Evolutionary conservation across 2,113 vertebrate genomes (phyloP).

Genomic region (Microcebus lehilahytsara): DNA sequence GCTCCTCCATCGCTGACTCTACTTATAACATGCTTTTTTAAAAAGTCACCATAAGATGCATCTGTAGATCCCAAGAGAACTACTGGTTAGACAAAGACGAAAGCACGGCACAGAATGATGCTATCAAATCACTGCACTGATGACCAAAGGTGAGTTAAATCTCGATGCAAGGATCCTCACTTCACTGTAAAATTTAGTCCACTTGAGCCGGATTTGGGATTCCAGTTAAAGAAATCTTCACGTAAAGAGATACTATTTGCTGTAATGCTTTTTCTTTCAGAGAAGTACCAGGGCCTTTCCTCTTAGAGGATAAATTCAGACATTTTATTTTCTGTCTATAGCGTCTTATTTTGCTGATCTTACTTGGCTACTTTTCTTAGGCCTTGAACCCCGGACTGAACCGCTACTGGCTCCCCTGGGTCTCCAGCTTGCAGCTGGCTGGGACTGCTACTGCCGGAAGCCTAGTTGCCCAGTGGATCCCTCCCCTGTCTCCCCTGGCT

Average conservation of each 20-base stretch:
- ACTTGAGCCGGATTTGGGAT: neutral
- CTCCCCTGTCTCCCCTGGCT: neutral
- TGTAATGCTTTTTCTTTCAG: neutral
- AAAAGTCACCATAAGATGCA: neutral
- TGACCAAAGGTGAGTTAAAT: neutral
- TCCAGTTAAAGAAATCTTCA: neutral
- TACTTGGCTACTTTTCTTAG: neutral
- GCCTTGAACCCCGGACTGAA: neutral
- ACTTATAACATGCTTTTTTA: neutral
- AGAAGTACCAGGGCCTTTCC: neutral
- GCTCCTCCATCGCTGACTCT: neutral
- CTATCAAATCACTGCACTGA: neutral
- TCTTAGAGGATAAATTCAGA: neutral
- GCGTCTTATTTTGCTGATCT: neutral
- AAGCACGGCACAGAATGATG: neutral
- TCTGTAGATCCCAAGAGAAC: neutral
- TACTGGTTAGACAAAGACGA: conserved; percentile 29
- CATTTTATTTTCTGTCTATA: neutral
- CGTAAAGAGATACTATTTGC: neutral
- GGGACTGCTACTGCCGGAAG: neutral
- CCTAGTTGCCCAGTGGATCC: neutral
- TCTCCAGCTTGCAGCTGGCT: neutral
- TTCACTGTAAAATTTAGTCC: neutral
- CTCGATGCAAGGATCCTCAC: neutral
- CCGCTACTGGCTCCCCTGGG: neutral